phyloP scores from a whole-genome alignment of 2,797 vertebrate species.

The Cryptoprocta ferox region DNA sequence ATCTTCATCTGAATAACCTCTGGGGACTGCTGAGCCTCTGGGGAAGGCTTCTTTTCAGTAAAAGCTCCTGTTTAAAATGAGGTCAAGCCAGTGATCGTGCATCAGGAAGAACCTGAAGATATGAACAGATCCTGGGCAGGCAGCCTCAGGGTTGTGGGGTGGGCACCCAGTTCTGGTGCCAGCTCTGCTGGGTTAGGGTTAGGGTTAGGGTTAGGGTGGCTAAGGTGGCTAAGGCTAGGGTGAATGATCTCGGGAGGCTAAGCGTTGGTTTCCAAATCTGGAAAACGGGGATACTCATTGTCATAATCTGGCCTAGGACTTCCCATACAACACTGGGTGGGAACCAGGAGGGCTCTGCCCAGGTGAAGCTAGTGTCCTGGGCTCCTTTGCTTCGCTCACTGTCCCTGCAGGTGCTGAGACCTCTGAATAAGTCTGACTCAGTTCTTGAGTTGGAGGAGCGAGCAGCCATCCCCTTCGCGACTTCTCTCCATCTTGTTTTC shows the following conservation, averaged over 20 bases:
- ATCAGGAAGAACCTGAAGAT: slow-evolving; percentile 15
- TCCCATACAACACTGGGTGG: accelerated
- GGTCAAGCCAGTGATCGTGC: slow-evolving; percentile 35
- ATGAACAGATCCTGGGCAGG: neutral
- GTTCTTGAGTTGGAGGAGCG: neutral
- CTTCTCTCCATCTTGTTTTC: neutral
- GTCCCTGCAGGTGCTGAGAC: neutral
- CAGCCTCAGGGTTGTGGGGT: neutral
- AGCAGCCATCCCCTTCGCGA: neutral
- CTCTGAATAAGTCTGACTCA: neutral
- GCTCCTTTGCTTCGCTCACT: neutral
- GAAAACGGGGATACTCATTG: neutral
- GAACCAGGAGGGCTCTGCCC: neutral
- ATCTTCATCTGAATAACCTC: slow-evolving; percentile 45
- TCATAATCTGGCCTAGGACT: neutral
- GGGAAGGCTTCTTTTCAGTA: slow-evolving; percentile 48
- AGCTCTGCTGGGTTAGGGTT: neutral
- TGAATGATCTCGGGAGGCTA: neutral
- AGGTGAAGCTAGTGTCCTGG: neutral
- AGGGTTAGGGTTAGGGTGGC: no score
- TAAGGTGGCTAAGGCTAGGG: no score
- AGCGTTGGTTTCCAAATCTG: neutral
- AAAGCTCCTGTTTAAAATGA: slow-evolving; percentile 56
- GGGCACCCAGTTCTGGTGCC: neutral
- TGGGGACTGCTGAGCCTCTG: neutral